A percentile compares a stretch with the other conserved stretches of the same genome.
phyloP scores from a whole-genome alignment of 2,113 vertebrate species.

The Verasper variegatus region DNA sequence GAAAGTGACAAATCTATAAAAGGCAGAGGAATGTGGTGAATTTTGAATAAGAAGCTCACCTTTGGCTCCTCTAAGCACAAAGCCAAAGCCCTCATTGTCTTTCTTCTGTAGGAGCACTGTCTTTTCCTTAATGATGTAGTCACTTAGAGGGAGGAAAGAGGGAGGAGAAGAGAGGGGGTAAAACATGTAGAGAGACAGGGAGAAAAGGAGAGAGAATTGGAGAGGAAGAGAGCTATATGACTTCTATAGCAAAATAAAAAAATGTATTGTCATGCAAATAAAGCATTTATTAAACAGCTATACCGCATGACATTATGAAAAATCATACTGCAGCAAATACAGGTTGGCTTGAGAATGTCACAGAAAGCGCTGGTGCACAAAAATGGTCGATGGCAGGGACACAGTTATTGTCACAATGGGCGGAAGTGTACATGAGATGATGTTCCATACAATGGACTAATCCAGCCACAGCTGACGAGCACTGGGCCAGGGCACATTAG shows the following conservation, averaged over 20 bases:
- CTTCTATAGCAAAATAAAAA: slow-evolving; percentile 44
- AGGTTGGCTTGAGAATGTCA: slow-evolving; percentile 52
- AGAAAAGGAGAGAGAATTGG: slow-evolving; percentile 24
- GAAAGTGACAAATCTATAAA: neutral
- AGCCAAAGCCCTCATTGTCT: slow-evolving; percentile 99
- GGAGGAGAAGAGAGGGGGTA: slow-evolving; percentile 16
- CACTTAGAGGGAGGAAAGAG: slow-evolving; percentile 83
- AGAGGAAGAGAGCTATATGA: slow-evolving; percentile 39
- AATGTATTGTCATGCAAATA: slow-evolving; percentile 67
- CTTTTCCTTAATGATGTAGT: slow-evolving; percentile 99
- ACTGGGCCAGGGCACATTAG: slow-evolving; percentile 35
- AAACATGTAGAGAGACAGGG: slow-evolving; percentile 40
- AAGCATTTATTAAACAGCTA: slow-evolving; percentile 60
- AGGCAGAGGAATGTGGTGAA: neutral
- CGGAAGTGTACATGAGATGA: slow-evolving; percentile 56
- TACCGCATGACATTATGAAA: slow-evolving; percentile 59
- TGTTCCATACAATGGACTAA: slow-evolving; percentile 49
- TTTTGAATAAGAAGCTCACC: slow-evolving; percentile 79
- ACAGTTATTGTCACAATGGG: slow-evolving; percentile 63
- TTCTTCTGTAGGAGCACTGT: slow-evolving; percentile 99
- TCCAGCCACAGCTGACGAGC: slow-evolving; percentile 57
- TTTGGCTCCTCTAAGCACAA: slow-evolving; percentile 98
- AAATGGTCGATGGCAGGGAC: slow-evolving; percentile 55
- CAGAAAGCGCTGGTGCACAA: slow-evolving; percentile 46
- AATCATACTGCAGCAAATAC: slow-evolving; percentile 69